Conservation (phyloP, 2,113 vertebrate genomes). For the Gallinago undulata region DNA sequence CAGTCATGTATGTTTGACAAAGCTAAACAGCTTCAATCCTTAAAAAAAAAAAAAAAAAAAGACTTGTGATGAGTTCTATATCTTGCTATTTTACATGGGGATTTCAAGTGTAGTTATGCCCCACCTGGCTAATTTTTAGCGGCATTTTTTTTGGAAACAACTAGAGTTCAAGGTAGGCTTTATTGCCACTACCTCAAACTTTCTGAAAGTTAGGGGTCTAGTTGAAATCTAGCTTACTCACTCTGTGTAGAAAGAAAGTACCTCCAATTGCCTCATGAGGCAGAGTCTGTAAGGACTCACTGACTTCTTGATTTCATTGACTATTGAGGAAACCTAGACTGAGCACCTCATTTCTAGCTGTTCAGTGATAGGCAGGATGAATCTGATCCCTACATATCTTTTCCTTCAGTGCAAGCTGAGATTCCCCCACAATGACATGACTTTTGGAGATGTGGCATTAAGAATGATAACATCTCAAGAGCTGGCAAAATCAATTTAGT, state of each 20-base stretch:
- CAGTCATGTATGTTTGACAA: background rate
- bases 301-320: background rate
- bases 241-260: background rate
- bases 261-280: background rate
- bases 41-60: background rate
- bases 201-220: background rate
- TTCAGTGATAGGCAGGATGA: background rate
- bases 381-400: background rate
- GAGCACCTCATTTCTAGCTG: background rate
- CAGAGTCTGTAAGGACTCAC: background rate
- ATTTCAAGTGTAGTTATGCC: background rate
- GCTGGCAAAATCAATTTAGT: background rate
- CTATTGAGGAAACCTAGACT: background rate
- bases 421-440: background rate
- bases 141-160: background rate
- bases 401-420: background rate
- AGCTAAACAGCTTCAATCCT: background rate
- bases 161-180: background rate
- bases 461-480: background rate
- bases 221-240: background rate
- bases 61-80: rapidly evolving
- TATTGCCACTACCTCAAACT: background rate
- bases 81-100: background rate
- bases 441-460: background rate
- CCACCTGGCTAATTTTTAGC: background rate